Base-by-base conservation (phyloP, 2,888 invertebrate species). In the Ormyrus pomaceus region DNA sequence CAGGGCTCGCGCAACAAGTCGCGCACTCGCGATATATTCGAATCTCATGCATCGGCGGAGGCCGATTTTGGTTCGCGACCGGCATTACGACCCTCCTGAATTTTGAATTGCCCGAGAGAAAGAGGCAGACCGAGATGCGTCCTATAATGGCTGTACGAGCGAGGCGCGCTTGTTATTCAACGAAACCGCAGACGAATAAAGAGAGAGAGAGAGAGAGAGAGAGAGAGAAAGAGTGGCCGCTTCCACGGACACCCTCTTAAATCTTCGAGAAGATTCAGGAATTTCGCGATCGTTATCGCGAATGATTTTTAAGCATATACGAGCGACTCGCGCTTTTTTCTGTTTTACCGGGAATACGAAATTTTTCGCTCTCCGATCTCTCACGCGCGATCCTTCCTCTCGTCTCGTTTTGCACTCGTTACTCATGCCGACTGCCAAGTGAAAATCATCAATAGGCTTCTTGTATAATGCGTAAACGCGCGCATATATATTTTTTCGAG, bases 281-380 rank as follows among this genome's bases (percentile, higher is more conserved):
- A 78, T 78, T 74, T 72, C 68, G 61, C 64, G 78, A 81, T 81
- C 71, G 75, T 81, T 78, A 81, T 81, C 78, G 78, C 62, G 66
- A 53, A 62, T 69, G 61, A 77, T 77, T 80, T 77, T 80, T 64
- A 73, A 68, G 56, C 62, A 19, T 55, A 59, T 19, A 75, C 59
- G 34, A 34, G 34, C 34, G 34, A 74, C 10, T 45, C 55, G 34
- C 46, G 61, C 13, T 13, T 70, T 56, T 70, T 56, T 77, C 19
- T 45, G 10, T 51, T 75, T 59, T 72, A 72, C 62, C 62, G 64
- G 5, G 76, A 77, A 77, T 80, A 77, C 80, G 61, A 80, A 80
- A 80, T 76, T 64, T 34, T 34, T 77, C 66, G 68, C 56, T 6
- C 65, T 81, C 10, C 80, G 78, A 85, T 85, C 85, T 85, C 85